Percentiles rank a stretch among this genome's conserved stretches.
Conservation (phyloP, 1,140 invertebrate genomes). For the Dinothrombium tinctorium region DNA sequence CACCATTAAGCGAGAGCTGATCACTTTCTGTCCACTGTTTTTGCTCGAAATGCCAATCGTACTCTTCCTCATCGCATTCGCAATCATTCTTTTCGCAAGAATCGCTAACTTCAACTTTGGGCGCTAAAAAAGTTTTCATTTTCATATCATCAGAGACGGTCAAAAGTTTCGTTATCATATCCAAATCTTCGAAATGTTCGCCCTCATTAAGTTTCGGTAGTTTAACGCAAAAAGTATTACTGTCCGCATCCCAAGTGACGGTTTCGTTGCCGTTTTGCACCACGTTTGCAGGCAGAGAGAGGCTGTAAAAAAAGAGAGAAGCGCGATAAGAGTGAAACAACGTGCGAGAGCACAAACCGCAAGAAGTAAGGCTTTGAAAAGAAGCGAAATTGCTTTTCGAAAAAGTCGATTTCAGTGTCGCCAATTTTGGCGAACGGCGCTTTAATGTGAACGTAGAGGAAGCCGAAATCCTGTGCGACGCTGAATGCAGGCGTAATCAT, state of each 20-base stretch:
- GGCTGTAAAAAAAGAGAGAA: constrained; percentile 14
- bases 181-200: constrained; percentile 24
- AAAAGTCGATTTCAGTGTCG: constrained; percentile 44
- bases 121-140: constrained; percentile 15
- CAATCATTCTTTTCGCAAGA: constrained; percentile 15
- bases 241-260: constrained; percentile 22
- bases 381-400: constrained; percentile 43
- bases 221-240: constrained; percentile 19
- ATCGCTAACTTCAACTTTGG: background rate
- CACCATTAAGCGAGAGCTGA: constrained; percentile 3
- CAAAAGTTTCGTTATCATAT: constrained; percentile 25
- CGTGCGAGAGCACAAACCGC: constrained; percentile 23
- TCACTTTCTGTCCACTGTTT: constrained; percentile 15
- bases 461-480: constrained; percentile 36
- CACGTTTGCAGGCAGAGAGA: constrained; percentile 20
- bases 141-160: constrained; percentile 14
- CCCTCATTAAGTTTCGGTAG: constrained; percentile 20
- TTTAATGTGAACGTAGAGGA: constrained; percentile 35
- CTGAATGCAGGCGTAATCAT: constrained; percentile 52
- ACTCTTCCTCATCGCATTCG: constrained; percentile 19
- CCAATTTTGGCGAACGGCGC: constrained; percentile 45
- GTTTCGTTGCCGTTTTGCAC: constrained; percentile 19
- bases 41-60: constrained; percentile 22
- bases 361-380: constrained; percentile 51
- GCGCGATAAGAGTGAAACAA: background rate